Evolutionary conservation across 2,113 vertebrate genomes (phyloP).

Genomic region (Pholis gunnellus): DNA sequence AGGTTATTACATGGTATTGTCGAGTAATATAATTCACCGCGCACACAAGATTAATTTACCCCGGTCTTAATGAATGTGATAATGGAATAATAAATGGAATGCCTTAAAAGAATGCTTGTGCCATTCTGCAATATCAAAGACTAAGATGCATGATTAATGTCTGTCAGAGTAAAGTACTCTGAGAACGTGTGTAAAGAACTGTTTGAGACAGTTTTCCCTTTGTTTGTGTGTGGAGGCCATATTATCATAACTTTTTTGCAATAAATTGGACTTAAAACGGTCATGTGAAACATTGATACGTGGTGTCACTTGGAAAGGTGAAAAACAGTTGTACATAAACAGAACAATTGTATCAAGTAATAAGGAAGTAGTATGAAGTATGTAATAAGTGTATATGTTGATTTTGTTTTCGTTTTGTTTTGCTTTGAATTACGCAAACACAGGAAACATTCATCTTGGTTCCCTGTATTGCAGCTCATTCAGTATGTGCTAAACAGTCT

Average conservation of each 20-base stretch:
- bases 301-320: neutral
- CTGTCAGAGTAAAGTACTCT: constrained; percentile 21
- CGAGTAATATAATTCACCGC: constrained; percentile 9
- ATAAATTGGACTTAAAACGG: neutral
- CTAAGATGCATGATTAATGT: constrained; percentile 54
- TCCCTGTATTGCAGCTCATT: neutral
- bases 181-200: constrained; percentile 28
- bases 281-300: neutral
- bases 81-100: constrained; percentile 47
- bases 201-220: constrained; percentile 15
- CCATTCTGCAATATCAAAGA: constrained; percentile 41
- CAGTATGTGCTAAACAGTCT: constrained; percentile 9
- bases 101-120: constrained; percentile 23
- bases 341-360: neutral
- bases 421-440: constrained; percentile 1
- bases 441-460: neutral
- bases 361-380: neutral
- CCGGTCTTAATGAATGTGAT: constrained; percentile 44
- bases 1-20: constrained; percentile 14
- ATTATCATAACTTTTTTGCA: neutral
- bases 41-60: constrained; percentile 47
- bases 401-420: neutral
- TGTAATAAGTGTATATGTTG: constrained; percentile 2
- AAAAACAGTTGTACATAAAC: neutral
- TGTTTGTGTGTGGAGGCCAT: constrained; percentile 5